These are phyloP conservation scores for Mus minutoides DNA, from an alignment of 2,797 vertebrate species.

Conservation along the genomic window DNA sequence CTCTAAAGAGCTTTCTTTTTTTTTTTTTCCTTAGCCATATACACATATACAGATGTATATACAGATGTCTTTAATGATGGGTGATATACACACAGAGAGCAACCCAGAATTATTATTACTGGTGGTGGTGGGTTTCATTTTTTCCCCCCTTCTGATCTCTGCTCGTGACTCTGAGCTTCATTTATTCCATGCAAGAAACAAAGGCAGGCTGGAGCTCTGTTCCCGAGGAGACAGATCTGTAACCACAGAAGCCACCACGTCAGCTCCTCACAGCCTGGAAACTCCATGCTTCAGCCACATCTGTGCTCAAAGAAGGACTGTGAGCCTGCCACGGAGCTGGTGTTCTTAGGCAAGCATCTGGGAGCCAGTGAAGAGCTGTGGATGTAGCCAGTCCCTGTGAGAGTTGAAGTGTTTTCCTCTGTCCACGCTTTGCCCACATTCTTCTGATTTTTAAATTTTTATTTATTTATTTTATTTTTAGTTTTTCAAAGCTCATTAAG, in stretches of 20 bases:
- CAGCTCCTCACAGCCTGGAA: conserved; percentile 26
- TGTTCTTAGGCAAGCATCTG: conserved; percentile 21
- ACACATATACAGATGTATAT: background rate
- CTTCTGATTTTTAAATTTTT: background rate
- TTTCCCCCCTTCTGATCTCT: conserved; percentile 44
- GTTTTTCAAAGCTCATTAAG: background rate
- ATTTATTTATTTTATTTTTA: background rate
- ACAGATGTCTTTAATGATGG: conserved; percentile 36
- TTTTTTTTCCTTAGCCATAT: background rate
- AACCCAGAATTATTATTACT: conserved; percentile 34
- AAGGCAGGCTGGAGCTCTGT: background rate
- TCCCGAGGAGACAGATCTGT: background rate
- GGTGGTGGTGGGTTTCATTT: conserved; percentile 18
- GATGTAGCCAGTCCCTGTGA: background rate
- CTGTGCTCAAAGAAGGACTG: conserved; percentile 52
- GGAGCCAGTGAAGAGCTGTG: background rate
- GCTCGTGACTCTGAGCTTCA: conserved; percentile 53
- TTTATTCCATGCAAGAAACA: conserved; percentile 12
- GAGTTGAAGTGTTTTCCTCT: background rate
- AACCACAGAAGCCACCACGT: conserved; percentile 30
- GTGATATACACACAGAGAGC: background rate
- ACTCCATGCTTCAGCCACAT: conserved; percentile 42
- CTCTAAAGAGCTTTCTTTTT: background rate
- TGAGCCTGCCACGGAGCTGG: conserved; percentile 40
- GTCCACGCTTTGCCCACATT: background rate